Evolutionary conservation across 2,113 vertebrate species (phyloP).

Genomic region (Desmodus rotundus): DNA sequence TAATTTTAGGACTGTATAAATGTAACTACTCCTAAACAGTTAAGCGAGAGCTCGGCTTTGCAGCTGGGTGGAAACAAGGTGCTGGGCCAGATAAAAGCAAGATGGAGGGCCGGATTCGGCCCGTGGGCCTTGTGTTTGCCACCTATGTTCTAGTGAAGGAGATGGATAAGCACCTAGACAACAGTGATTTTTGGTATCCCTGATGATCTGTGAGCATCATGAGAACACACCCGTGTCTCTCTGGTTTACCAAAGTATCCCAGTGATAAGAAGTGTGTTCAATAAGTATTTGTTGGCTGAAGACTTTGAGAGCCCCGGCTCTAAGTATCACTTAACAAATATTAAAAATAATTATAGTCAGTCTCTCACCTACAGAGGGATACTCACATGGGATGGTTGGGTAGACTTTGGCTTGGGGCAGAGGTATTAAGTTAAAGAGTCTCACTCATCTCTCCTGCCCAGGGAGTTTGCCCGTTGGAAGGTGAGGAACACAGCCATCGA

Average conservation of each 20-base stretch:
- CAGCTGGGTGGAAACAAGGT: no score
- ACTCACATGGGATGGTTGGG: not conserved
- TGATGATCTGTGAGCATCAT: not conserved
- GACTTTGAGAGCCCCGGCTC: not conserved
- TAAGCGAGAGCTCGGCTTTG: no score
- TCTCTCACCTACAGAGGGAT: not conserved
- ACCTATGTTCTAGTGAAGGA: not conserved
- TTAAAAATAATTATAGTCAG: not conserved
- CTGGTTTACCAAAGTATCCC: not conserved
- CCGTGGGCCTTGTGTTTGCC: no score
- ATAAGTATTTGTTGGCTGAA: not conserved
- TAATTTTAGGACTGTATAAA: no score
- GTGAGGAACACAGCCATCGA: conserved; percentile 99
- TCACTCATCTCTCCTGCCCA: conserved; percentile 64
- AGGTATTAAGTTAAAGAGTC: not conserved
- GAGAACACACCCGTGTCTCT: accelerated
- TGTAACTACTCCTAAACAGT: no score
- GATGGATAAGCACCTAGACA: not conserved
- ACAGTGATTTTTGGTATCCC: not conserved
- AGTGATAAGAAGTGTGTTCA: not conserved
- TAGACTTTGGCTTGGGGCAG: not conserved
- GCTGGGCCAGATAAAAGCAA: no score
- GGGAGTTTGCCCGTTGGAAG: conserved; percentile 99
- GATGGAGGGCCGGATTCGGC: no score
- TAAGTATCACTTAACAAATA: not conserved